These are phyloP conservation scores for Frankliniella fusca DNA, from an alignment of 2,888 invertebrate species.

Conservation along the genomic window DNA sequence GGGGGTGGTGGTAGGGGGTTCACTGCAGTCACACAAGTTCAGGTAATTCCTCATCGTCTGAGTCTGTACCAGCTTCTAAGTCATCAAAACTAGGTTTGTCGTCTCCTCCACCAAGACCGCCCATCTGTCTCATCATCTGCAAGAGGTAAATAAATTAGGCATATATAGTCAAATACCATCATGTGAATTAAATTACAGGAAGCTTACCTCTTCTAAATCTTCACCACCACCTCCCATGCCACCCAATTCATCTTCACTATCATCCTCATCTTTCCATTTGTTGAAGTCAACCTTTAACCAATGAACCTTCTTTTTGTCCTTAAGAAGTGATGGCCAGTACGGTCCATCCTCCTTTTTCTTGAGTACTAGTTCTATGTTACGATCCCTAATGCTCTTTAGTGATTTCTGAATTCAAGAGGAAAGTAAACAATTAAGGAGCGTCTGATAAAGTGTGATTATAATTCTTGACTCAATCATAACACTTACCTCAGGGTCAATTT, in stretches of 20 bases:
- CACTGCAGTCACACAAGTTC: conserved; percentile 59
- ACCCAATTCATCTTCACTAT: conserved; percentile 66
- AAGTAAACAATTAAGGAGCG: conserved; percentile 34
- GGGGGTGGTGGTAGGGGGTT: not conserved
- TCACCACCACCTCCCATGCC: conserved; percentile 43
- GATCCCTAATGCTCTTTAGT: conserved; percentile 49
- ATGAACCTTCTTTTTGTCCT: conserved; percentile 84
- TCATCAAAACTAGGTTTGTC: conserved; percentile 71
- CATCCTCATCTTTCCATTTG: conserved; percentile 97
- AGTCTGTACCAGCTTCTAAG: conserved; percentile 63
- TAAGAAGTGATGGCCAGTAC: conserved; percentile 85
- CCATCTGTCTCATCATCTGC: conserved; percentile 69
- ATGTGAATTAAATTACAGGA: not conserved
- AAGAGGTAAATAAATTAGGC: conserved; percentile 33
- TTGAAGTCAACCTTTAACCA: conserved; percentile 97
- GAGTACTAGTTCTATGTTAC: conserved; percentile 53
- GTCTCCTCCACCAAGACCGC: conserved; percentile 55
- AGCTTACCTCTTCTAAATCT: conserved; percentile 58
- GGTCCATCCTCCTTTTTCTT: conserved; percentile 62
- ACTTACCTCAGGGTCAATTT: conserved; percentile 77
- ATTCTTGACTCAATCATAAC: conserved; percentile 22
- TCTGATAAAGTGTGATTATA: conserved; percentile 28
- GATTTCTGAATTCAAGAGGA: conserved; percentile 50
- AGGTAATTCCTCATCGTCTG: conserved; percentile 75
- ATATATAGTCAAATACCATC: conserved; percentile 17